Percentiles rank a stretch among this genome's conserved stretches.
These are phyloP conservation scores for Nomada ferruginata DNA, from an alignment of 2,888 invertebrate species.

Conservation along the genomic window DNA sequence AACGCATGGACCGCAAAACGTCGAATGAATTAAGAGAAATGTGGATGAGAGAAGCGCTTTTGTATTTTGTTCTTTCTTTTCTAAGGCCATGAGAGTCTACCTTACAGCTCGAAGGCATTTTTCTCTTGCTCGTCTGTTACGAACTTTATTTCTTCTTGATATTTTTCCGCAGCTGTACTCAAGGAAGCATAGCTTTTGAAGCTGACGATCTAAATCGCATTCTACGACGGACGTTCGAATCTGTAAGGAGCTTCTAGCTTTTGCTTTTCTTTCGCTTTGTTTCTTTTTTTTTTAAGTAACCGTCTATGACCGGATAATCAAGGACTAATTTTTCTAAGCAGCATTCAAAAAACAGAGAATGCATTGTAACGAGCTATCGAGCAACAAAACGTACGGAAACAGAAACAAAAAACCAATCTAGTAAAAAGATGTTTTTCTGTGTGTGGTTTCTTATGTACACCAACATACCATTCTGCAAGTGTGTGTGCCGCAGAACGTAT, in stretches of 20 bases:
- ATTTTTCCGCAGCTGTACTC: slow-evolving; percentile 4
- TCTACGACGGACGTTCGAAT: slow-evolving; percentile 44
- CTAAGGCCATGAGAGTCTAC: slow-evolving; percentile 60
- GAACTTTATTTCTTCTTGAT: slow-evolving; percentile 15
- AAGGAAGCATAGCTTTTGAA: not conserved
- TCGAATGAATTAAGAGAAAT: slow-evolving; percentile 69
- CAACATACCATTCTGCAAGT: slow-evolving; percentile 89
- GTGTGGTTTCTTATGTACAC: slow-evolving; percentile 87
- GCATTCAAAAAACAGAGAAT: slow-evolving; percentile 80
- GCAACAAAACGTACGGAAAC: slow-evolving; percentile 75
- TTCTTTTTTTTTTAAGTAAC: slow-evolving; percentile 37
- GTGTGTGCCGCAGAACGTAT: slow-evolving; percentile 80
- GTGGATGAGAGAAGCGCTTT: slow-evolving; percentile 71
- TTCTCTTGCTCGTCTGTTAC: slow-evolving; percentile 26
- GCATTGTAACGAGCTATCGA: slow-evolving; percentile 70
- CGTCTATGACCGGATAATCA: slow-evolving; percentile 57
- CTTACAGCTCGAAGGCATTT: slow-evolving; percentile 63
- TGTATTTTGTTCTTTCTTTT: slow-evolving; percentile 3
- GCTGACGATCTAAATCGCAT: not conserved
- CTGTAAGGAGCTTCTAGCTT: slow-evolving; percentile 53
- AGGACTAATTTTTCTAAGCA: slow-evolving; percentile 78
- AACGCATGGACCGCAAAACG: slow-evolving; percentile 72
- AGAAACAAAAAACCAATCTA: slow-evolving; percentile 80
- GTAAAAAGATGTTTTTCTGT: slow-evolving; percentile 82
- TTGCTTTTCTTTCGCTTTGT: slow-evolving; percentile 4